Conservation (phyloP, 1,140 invertebrate species). For the Dinothrombium tinctorium region DNA sequence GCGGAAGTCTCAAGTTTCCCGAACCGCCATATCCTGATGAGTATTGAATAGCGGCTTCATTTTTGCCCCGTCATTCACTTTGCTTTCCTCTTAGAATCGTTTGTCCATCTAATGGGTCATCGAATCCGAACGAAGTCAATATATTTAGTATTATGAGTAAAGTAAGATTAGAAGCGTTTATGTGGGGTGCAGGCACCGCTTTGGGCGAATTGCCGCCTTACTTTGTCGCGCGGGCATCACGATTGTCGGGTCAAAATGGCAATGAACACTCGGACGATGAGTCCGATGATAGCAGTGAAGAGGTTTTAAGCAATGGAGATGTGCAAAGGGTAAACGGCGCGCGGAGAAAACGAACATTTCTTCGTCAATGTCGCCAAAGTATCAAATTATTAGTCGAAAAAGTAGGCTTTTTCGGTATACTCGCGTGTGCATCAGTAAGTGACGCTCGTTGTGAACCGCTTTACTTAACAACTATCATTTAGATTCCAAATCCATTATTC, state of each 20-base stretch:
- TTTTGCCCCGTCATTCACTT: too few species aligned
- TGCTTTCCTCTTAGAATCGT: too few species aligned
- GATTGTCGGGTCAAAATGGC: constrained; percentile 19
- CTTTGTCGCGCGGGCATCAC: constrained; percentile 55
- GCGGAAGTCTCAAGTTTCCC: constrained; percentile 76
- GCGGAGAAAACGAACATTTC: neutral
- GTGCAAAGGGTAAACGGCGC: neutral
- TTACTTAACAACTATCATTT: too few species aligned
- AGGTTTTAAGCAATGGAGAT: constrained; percentile 16
- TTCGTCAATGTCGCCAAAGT: too few species aligned
- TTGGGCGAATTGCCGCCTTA: constrained; percentile 83
- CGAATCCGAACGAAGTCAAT: constrained; percentile 20
- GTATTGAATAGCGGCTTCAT: too few species aligned
- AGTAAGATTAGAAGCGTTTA: constrained; percentile 82
- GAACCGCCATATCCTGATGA: constrained; percentile 37
- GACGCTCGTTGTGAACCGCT: too few species aligned
- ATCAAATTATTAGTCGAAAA: constrained; percentile 44
- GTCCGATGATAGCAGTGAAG: constrained; percentile 8
- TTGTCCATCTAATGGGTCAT: constrained; percentile 24
- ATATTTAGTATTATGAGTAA: constrained; percentile 80
- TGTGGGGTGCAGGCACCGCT: constrained; percentile 92
- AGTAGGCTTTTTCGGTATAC: constrained; percentile 89
- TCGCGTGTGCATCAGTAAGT: constrained; percentile 90
- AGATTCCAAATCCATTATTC: constrained; percentile 98
- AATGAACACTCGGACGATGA: constrained; percentile 16